Evolutionary conservation across 64 coral and sea anemone species (phyloP).

Genomic region (Montipora foliosa): DNA sequence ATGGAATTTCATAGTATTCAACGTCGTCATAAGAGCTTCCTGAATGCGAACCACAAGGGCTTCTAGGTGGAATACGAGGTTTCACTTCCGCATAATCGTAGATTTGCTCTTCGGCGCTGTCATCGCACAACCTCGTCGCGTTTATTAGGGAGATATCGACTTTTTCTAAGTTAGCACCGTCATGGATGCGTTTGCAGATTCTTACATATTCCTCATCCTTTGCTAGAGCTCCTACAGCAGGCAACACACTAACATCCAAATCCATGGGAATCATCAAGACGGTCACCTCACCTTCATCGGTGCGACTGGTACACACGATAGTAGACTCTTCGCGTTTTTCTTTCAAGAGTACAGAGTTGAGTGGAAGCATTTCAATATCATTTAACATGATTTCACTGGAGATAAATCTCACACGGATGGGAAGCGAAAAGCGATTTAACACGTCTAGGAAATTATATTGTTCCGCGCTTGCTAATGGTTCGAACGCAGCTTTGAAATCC

Average conservation of each 20-base stretch:
- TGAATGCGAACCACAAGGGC: not conserved
- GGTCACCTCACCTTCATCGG: not conserved
- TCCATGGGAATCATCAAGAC: conserved; percentile 25
- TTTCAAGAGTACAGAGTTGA: conserved; percentile 31
- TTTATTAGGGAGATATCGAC: not conserved
- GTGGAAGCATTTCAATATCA: not conserved
- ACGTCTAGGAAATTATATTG: not conserved
- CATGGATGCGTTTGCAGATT: conserved; percentile 40
- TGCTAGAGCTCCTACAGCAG: not conserved
- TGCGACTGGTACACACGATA: conserved; percentile 17
- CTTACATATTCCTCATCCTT: conserved; percentile 12
- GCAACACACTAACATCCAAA: not conserved
- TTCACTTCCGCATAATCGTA: conserved; percentile 35
- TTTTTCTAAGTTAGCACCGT: conserved; percentile 17
- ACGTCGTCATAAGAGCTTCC: not conserved
- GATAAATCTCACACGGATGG: conserved; percentile 19
- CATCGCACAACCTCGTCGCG: not conserved
- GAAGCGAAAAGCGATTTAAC: not conserved
- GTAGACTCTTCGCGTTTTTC: conserved; percentile 6
- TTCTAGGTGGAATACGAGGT: not conserved
- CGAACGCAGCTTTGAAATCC: conserved; percentile 27
- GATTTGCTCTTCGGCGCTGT: not conserved
- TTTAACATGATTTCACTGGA: conserved; percentile 6
- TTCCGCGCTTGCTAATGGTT: not conserved
- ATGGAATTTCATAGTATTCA: not conserved